phyloP scores from a whole-genome alignment of 2,113 vertebrate genomes.

The Catharus fuscescens region DNA sequence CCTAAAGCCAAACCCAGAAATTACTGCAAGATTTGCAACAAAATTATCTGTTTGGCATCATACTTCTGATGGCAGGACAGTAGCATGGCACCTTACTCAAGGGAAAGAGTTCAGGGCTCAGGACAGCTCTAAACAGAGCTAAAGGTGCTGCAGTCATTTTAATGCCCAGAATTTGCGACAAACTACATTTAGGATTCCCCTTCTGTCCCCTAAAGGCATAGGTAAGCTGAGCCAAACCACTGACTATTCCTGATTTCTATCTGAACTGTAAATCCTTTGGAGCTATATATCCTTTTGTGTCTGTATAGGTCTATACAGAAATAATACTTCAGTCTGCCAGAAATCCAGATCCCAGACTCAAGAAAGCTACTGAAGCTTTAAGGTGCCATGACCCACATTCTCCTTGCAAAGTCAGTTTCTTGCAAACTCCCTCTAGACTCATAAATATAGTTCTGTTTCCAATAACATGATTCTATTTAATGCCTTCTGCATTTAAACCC shows the following conservation, averaged over 20 bases:
- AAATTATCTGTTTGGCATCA: not conserved
- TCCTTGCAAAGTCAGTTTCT: not conserved
- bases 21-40: not conserved
- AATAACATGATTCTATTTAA: not conserved
- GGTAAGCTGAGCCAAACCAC: not conserved
- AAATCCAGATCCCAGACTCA: not conserved
- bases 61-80: not conserved
- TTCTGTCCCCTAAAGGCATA: not conserved
- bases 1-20: not conserved
- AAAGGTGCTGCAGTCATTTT: not conserved
- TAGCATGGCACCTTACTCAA: not conserved
- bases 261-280: not conserved
- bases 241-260: not conserved
- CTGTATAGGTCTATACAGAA: not conserved
- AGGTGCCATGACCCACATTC: not conserved
- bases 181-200: not conserved
- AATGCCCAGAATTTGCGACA: not conserved
- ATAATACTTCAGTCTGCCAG: not conserved
- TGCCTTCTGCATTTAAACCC: slow-evolving; percentile 13
- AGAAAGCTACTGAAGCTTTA: slow-evolving; percentile 16
- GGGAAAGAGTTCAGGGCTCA: not conserved
- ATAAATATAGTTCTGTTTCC: not conserved
- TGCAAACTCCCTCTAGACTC: not conserved
- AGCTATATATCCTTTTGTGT: not conserved
- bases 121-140: not conserved